Conservation (phyloP, 2,888 invertebrate genomes). For the Incurvaria masculella region DNA sequence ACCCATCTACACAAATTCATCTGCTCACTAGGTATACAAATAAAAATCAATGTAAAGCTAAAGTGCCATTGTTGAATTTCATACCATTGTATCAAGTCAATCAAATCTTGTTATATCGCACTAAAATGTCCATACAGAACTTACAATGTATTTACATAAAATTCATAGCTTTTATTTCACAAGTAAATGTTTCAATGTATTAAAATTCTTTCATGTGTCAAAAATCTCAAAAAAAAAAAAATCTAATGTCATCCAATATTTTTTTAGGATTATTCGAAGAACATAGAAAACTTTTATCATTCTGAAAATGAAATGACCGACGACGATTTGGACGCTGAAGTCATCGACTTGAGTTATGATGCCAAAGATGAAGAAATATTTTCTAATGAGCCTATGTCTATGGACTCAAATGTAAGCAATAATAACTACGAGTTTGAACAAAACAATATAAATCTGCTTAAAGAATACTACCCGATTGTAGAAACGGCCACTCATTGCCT, state of each 20-base stretch:
- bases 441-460: too few relatives aligned
- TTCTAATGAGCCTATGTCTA: slow-evolving; percentile 20
- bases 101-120: too few relatives aligned
- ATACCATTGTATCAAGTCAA: too few relatives aligned
- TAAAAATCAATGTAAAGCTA: too few relatives aligned
- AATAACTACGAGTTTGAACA: slow-evolving; percentile 42
- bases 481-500: slow-evolving; percentile 7
- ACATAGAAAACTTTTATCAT: slow-evolving; percentile 45
- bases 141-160: not conserved
- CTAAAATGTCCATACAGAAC: too few relatives aligned
- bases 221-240: too few relatives aligned
- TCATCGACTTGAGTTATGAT: slow-evolving; percentile 31
- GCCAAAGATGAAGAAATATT: slow-evolving; percentile 23
- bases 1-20: too few relatives aligned
- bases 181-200: too few relatives aligned
- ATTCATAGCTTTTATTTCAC: slow-evolving; percentile 10
- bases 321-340: slow-evolving; percentile 46
- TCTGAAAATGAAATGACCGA: slow-evolving; percentile 54
- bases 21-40: too few relatives aligned
- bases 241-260: too few relatives aligned
- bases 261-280: slow-evolving; percentile 46
- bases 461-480: slow-evolving; percentile 19
- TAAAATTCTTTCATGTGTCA: too few relatives aligned
- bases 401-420: slow-evolving; percentile 35
- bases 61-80: too few relatives aligned